These are phyloP conservation scores for Sarcophilus harrisii DNA, from an alignment of 2,797 vertebrate genomes.

Conservation along the genomic window DNA sequence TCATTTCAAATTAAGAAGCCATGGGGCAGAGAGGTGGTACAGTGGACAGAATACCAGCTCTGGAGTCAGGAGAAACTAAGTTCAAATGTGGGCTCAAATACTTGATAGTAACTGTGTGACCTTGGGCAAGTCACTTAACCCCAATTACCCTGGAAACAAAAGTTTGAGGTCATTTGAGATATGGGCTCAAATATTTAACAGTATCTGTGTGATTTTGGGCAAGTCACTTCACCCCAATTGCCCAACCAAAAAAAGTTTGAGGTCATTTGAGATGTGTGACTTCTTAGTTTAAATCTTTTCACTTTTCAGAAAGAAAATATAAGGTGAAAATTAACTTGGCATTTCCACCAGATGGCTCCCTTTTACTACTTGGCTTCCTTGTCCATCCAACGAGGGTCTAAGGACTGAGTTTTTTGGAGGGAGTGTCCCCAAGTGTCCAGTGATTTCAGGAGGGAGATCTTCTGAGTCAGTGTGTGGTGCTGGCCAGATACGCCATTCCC, in stretches of 20 bases:
- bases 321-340: neutral
- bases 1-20: neutral
- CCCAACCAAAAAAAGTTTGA: too few species aligned
- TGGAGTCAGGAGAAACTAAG: too few species aligned
- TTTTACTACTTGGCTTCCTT: neutral
- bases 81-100: too few species aligned
- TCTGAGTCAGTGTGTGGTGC: neutral
- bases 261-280: neutral
- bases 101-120: too few species aligned
- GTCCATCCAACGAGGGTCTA: neutral
- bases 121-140: too few species aligned
- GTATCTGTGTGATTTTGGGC: too few species aligned
- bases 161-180: too few species aligned
- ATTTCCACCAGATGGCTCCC: neutral
- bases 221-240: too few species aligned
- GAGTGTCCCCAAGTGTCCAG: neutral
- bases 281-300: neutral
- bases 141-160: too few species aligned
- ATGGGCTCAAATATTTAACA: too few species aligned
- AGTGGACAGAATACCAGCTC: too few species aligned
- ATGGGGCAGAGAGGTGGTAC: too few species aligned
- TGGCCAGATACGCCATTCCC: neutral
- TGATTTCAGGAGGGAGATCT: neutral
- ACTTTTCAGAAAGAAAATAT: neutral
- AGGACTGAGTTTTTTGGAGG: neutral